A percentile compares a stretch with the other conserved stretches of the same genome.
Evolutionary conservation across 2,113 vertebrate genomes (phyloP).

Genomic region (Callaeas wilsoni): DNA sequence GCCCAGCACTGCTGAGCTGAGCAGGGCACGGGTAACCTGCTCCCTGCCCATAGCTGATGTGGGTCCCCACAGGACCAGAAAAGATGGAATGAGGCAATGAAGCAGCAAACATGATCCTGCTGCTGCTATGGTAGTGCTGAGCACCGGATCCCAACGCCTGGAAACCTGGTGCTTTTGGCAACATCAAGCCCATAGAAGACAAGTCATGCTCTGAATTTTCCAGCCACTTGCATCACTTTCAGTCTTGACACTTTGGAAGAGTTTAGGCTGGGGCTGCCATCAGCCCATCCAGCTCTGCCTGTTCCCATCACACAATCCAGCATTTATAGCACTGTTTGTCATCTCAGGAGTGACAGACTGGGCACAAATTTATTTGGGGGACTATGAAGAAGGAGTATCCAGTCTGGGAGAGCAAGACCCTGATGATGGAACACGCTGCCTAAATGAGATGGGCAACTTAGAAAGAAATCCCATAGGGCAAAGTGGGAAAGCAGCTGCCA

Average conservation of each 20-base stretch:
- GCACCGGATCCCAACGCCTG: not conserved
- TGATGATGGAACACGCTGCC: not conserved
- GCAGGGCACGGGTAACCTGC: accelerated
- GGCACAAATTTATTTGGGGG: not conserved
- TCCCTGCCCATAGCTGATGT: not conserved
- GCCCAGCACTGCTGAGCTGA: not conserved
- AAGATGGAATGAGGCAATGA: not conserved
- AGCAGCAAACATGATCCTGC: not conserved
- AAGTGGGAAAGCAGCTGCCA: not conserved
- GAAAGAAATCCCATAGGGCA: not conserved
- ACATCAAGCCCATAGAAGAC: not conserved
- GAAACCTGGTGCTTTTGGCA: not conserved
- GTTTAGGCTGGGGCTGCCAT: not conserved
- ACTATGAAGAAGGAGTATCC: not conserved
- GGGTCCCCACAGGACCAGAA: not conserved
- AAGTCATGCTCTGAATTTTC: not conserved
- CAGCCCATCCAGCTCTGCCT: not conserved
- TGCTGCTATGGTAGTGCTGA: not conserved
- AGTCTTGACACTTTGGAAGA: not conserved
- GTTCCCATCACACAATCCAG: not conserved
- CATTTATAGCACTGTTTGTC: not conserved
- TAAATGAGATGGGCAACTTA: not conserved
- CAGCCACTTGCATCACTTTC: not conserved
- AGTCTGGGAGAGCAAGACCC: not conserved
- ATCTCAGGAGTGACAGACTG: not conserved